Evolutionary conservation across 2,113 vertebrate species (phyloP), one percentile per base, ranked within the genome.

Genomic region (Mobula hypostoma): DNA sequence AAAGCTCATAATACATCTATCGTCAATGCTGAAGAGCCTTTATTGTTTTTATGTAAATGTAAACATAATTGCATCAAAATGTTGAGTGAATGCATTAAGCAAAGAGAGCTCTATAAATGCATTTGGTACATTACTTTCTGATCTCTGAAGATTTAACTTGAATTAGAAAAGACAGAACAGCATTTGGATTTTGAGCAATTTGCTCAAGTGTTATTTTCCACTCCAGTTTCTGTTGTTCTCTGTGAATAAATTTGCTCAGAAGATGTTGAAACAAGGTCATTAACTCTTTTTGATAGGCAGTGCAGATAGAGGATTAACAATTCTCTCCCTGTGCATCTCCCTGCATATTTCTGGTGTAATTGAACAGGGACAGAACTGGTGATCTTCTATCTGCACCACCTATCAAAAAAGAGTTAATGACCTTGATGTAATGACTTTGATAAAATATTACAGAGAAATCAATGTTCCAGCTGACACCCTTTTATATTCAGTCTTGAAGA

Each of bases 141-240:
- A 66, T 90, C 85, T n/a, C 85, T 32, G 7, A 68, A 90, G 85
- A 63, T 29, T 68, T n/a, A 88, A 88, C 83, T 61, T 88, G 29
- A 88, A 88, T 88, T 88, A 63, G 83, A 17, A 32, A 66, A 63
- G 85, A 90, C 63, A 63, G 85, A 90, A 15, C 29, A 19, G 85
- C 15, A 29, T 90, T 68, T 90, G 85, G 85, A 68, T 90, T 90
- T 90, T 90, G 85, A 90, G 85, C 63, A n/a, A 66, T 90, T 68
- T 68, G 85, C 40, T 61, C 85, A 90, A 90, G 85, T 90, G 61
- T 90, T 90, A 90, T 66, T 90, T 90, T 90, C 29, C 85, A 66
- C 63, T 63, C 61, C 63, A 32, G 85, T 68, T 32, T 21, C 61
- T 90, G 63, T 66, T 90, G 61, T 66, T 90, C 29, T 61, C 85